These are phyloP conservation scores for Anastatus disparis DNA, from an alignment of 1,140 invertebrate species.

Conservation along the genomic window DNA sequence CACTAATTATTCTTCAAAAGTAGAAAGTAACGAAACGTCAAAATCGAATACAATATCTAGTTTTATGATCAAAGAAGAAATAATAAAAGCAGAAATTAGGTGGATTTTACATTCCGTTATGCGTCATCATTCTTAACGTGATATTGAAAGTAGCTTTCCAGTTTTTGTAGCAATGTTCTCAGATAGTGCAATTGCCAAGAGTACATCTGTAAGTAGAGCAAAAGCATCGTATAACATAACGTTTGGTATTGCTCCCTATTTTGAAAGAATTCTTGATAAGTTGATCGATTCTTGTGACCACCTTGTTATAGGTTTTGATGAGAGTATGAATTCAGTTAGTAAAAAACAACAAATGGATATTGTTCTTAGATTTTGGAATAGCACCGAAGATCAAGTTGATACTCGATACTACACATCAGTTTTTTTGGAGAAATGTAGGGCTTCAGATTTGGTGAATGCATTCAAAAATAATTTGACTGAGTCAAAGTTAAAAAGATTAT, in stretches of 20 bases:
- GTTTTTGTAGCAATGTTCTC: not conserved
- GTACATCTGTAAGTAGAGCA: not conserved
- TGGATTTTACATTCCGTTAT: not conserved
- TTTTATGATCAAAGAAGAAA: no score
- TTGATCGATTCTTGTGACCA: not conserved
- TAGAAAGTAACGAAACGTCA: not conserved
- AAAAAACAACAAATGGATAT: constrained; percentile 37
- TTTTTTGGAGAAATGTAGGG: constrained; percentile 24
- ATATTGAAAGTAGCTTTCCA: not conserved
- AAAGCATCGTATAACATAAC: not conserved
- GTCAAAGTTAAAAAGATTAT: constrained; percentile 22
- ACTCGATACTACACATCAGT: constrained; percentile 25
- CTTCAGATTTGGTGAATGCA: constrained; percentile 18
- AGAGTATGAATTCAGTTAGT: not conserved
- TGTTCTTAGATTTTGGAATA: constrained; percentile 31
- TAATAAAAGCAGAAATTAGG: not conserved
- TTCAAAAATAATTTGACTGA: constrained; percentile 12
- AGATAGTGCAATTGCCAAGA: not conserved
- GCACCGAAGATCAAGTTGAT: constrained; percentile 14
- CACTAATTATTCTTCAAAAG: not conserved
- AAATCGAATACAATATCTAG: not conserved
- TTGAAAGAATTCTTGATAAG: not conserved
- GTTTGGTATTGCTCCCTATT: not conserved
- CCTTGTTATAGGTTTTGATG: not conserved
- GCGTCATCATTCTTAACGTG: not conserved